A percentile compares a stretch with the other conserved stretches of the same genome.
Evolutionary conservation across 2,113 vertebrate species (phyloP).

Genomic region (Ceyx cyanopectus): DNA sequence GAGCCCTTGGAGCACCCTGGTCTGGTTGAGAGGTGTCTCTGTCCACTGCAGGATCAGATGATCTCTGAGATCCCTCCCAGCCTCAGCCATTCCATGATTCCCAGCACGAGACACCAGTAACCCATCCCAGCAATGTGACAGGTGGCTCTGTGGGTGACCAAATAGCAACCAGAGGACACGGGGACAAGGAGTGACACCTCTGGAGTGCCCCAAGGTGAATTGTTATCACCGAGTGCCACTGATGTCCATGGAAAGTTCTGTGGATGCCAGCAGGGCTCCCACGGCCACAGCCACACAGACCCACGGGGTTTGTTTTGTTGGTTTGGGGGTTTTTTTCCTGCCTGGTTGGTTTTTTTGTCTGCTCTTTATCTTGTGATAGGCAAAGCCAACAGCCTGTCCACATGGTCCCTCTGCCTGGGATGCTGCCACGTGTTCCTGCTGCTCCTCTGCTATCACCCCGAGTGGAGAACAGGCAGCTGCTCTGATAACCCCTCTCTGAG

Average conservation of each 20-base stretch:
- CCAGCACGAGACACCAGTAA: accelerated
- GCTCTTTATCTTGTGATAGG: not conserved
- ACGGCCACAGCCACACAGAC: accelerated
- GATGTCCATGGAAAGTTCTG: not conserved
- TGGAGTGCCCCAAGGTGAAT: not conserved
- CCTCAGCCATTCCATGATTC: not conserved
- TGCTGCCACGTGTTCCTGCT: not conserved
- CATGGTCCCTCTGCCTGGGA: not conserved
- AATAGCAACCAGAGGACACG: accelerated
- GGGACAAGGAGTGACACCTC: not conserved
- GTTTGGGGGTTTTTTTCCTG: not conserved
- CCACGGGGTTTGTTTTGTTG: no score
- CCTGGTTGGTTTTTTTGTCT: not conserved
- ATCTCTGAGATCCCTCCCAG: no score
- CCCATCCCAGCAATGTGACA: accelerated
- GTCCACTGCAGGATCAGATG: no score
- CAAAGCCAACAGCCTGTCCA: not conserved
- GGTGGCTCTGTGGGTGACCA: not conserved
- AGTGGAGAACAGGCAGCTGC: not conserved
- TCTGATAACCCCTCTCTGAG: not conserved
- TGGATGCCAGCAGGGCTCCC: not conserved
- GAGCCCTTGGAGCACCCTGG: no score
- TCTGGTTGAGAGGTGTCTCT: no score
- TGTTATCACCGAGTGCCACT: not conserved
- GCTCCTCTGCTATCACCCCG: not conserved